These are phyloP conservation scores for Tinamus major DNA, from an alignment of 2,797 vertebrate species.

Conservation along the genomic window DNA sequence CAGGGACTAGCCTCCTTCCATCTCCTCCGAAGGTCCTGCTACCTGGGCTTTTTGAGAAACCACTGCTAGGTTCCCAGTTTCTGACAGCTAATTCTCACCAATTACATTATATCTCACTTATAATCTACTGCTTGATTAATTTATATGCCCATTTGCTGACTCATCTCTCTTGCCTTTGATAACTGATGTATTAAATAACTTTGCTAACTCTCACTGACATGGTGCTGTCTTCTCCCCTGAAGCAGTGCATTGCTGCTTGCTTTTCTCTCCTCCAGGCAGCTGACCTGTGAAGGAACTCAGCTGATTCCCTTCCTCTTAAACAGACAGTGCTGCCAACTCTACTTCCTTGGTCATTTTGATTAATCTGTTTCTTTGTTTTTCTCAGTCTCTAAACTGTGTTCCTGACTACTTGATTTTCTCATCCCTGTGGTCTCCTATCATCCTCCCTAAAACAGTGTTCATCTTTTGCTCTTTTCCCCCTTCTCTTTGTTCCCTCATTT, in stretches of 20 bases:
- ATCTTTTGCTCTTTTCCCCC: neutral
- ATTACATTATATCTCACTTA: neutral
- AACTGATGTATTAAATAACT: neutral
- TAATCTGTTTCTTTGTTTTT: neutral
- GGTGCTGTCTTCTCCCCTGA: neutral
- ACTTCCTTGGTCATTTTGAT: neutral
- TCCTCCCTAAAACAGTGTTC: neutral
- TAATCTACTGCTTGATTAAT: slow-evolving; percentile 35
- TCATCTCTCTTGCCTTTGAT: neutral
- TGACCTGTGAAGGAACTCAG: neutral
- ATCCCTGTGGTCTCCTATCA: neutral
- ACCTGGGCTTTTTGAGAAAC: neutral
- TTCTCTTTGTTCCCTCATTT: neutral
- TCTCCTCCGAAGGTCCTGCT: neutral
- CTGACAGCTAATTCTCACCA: neutral
- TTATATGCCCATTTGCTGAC: slow-evolving; percentile 38
- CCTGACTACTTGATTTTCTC: neutral
- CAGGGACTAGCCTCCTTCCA: neutral
- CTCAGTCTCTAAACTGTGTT: neutral
- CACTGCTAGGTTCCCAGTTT: neutral
- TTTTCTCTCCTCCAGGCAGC: neutral
- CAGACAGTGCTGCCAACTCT: neutral
- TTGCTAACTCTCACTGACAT: neutral
- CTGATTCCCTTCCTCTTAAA: neutral
- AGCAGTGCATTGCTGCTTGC: neutral